Evolutionary conservation across 2,113 vertebrate species (phyloP), one percentile per base, ranked within the genome.

Genomic region (Hypomesus transpacificus): DNA sequence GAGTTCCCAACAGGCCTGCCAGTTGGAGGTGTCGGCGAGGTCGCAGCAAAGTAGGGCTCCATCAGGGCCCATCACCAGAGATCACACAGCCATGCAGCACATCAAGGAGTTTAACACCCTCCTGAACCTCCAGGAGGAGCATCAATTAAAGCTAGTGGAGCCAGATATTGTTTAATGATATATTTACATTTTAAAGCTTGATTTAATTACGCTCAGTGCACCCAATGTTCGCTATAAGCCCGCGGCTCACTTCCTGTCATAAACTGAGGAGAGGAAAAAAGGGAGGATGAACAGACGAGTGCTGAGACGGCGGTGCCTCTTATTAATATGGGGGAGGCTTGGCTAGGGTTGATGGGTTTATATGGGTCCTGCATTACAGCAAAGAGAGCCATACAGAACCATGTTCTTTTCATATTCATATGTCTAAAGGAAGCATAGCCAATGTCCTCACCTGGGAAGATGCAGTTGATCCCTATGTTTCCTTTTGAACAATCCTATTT

Each of bases 91-190:
- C 74, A 76, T 59, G 6, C 76, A 34, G 84, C 73, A 82, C 77
- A 87, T 88, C 87, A 80, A 78, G 83, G 84, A 87, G 85, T 89
- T 88, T 89, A 88, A 89, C 79, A 74, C 82, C 77, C 81, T 80
- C 73, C 85, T 82, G 75, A 87, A 77, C 73, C 79, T 82, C 81
- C 79, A 82, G 79, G 79, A 84, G 75, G 54, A 80, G 77, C 79
- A 79, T 84, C 80, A 80, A 83, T 88, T 91, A 89, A 90, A 90
- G 79, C 76, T 84, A 88, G 81, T 84, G 82, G 76, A 87, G 86
- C 88, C 86, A 74, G 85, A 79, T 87, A 89, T 86, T 87, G 84
- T 89, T 91, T 89, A 85, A 91, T 88, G 85, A 81, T 89, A 89
- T 91, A 85, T 90, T 90, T 90, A 88, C 84, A 88, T 90, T 89